A percentile compares a stretch with the other conserved stretches of the same genome.
Evolutionary conservation across 35 echinoderm and acorn worm genomes (phyloP).

Genomic region (Patiria miniata): DNA sequence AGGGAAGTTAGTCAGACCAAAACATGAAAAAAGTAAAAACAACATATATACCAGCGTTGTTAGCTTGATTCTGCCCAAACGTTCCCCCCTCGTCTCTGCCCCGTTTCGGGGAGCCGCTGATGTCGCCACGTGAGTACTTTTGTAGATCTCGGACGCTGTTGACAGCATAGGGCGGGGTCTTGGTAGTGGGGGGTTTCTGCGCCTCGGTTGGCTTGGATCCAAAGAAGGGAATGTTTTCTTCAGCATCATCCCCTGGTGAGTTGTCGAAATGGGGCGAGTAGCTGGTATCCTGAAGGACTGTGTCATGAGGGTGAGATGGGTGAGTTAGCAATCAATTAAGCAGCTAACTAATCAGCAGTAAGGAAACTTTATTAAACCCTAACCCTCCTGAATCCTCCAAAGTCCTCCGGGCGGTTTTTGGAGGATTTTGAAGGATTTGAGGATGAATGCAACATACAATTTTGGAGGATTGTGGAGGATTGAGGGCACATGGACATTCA

Average conservation of each 20-base stretch:
- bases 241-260: slow-evolving; percentile 29
- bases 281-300: not conserved
- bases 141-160: slow-evolving; percentile 86
- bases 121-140: slow-evolving; percentile 60
- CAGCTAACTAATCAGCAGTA: too few species aligned
- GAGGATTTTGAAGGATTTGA: too few species aligned
- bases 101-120: not conserved
- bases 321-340: not conserved
- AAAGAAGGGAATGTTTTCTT: slow-evolving; percentile 83
- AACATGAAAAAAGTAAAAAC: not conserved
- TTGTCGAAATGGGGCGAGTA: slow-evolving; percentile 29
- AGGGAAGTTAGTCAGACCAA: too few species aligned
- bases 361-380: too few species aligned
- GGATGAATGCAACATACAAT: too few species aligned
- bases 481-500: too few species aligned
- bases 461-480: too few species aligned
- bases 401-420: too few species aligned
- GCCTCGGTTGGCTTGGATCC: slow-evolving; percentile 65
- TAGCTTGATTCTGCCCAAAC: not conserved
- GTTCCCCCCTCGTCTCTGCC: not conserved
- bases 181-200: slow-evolving; percentile 24
- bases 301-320: slow-evolving; percentile 15
- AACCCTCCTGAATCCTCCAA: too few species aligned
- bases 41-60: not conserved
- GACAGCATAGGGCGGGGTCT: slow-evolving; percentile 41